These are phyloP conservation scores for Spodoptera litura DNA, from an alignment of 1,140 invertebrate species.

Conservation along the genomic window DNA sequence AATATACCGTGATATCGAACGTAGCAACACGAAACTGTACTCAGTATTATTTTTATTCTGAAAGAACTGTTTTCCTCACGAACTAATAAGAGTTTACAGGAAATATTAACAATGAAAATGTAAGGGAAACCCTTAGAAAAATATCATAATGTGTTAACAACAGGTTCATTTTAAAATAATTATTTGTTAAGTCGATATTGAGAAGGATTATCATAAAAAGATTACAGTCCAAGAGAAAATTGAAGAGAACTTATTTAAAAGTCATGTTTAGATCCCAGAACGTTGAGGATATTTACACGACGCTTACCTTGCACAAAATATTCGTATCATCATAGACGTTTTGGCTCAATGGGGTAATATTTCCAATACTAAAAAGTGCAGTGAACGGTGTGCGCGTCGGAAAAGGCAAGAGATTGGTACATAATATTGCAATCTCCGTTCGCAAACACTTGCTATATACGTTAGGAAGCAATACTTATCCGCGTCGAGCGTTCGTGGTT, in stretches of 20 bases:
- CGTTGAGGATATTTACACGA: background rate
- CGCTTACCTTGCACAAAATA: conserved; percentile 15
- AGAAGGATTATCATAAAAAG: background rate
- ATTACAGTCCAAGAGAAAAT: too few species aligned
- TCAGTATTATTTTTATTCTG: background rate
- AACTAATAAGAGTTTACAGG: background rate
- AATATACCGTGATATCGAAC: too few species aligned
- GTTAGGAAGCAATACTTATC: conserved; percentile 67
- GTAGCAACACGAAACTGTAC: background rate
- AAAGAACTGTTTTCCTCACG: background rate
- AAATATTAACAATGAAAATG: too few species aligned
- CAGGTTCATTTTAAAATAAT: too few species aligned
- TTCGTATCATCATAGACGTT: conserved; percentile 45
- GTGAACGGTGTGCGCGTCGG: conserved; percentile 62
- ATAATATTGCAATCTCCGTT: conserved; percentile 82
- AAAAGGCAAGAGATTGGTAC: conserved; percentile 76
- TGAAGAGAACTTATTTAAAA: too few species aligned
- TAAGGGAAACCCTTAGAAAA: too few species aligned
- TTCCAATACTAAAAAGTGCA: conserved; percentile 65
- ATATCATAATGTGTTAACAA: too few species aligned
- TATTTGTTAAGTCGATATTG: too few species aligned
- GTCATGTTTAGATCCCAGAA: too few species aligned
- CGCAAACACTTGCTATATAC: conserved; percentile 73
- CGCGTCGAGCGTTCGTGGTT: conserved; percentile 66
- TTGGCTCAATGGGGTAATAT: conserved; percentile 72